Evolutionary conservation across 2,888 invertebrate genomes (phyloP), one percentile per base, ranked within the genome.

Genomic region (Ferrisia virgata): DNA sequence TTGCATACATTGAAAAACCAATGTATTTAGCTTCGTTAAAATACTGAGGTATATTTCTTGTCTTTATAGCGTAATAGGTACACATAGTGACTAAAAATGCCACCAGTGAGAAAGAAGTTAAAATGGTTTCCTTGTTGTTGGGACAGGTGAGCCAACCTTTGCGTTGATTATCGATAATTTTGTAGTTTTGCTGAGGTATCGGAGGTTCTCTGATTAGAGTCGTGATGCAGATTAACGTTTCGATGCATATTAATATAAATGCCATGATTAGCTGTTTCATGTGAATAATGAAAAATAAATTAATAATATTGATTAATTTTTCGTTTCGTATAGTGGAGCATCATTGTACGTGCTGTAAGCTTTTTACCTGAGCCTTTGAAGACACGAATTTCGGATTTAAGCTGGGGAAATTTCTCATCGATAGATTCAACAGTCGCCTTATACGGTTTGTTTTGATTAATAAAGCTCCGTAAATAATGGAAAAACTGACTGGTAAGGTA

Each of bases 1-100:
- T 94, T 0, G 93, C 93, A 89, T 93, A 95, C 93, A 94, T 94
- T 28, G 94, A 93, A 87, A 95, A 95, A 1, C 94, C 94, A 86
- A 94, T 93, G 87, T 92, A 92, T 87, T 92, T 91, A 0, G 92
- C 92, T 88, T 94, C 95, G 90, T 95, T 95, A 88, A 94, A 94
- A 89, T 94, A 95, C 88, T 94, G 94, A 0, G 95, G 95, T 25
- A 95, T 91, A 87, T 94, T 94, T 58, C 95, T 89, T 0, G 93
- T 93, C 88, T 93, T 93, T 78, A 94, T 89, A 18, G 95, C 95
- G 88, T 94, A 94, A 47, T 93, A 89, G 2, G 94, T 95, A 88
- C 94, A 95, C 86, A 94, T 89, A 4, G 91, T 90, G 85, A 95
- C 92, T 79, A 95, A 90, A 86, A 93, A 88, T 86, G 93, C 92